Percentiles rank a stretch among this genome's conserved stretches.
These are phyloP conservation scores for Chymomyza procnemis DNA, from an alignment of 2,888 invertebrate species.

Conservation along the genomic window DNA sequence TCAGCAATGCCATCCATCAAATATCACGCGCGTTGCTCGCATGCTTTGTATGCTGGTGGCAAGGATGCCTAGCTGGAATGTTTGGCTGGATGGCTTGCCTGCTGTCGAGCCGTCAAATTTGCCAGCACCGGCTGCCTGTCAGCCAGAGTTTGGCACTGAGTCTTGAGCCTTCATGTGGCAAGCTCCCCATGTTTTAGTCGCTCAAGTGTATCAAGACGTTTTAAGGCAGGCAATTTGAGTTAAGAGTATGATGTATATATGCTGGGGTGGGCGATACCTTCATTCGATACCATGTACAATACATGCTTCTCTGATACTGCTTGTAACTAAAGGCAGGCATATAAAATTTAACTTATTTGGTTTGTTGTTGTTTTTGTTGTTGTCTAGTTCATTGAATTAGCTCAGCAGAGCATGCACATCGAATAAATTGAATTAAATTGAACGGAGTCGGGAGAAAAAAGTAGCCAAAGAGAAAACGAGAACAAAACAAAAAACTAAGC, in stretches of 20 bases:
- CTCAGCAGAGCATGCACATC: conserved; percentile 13
- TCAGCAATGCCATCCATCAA: conserved; percentile 69
- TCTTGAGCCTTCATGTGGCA: background rate
- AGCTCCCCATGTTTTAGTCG: conserved; percentile 15
- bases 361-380: conserved; percentile 23
- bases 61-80: background rate
- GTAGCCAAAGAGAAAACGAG: background rate
- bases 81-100: conserved; percentile 17
- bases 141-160: background rate
- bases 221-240: conserved; percentile 40
- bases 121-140: conserved; percentile 14
- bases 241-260: background rate
- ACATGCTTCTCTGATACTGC: background rate
- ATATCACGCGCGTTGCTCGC: conserved; percentile 53
- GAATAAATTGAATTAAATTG: conserved; percentile 67
- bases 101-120: conserved; percentile 52
- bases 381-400: conserved; percentile 65
- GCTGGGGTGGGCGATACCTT: too few relatives aligned
- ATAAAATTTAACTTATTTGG: conserved; percentile 54
- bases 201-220: conserved; percentile 37
- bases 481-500: conserved; percentile 2
- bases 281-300: background rate
- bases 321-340: conserved; percentile 18
- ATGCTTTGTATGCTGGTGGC: conserved; percentile 5
- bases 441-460: background rate